A percentile compares a stretch with the other conserved stretches of the same genome.
phyloP scores from a whole-genome alignment of 2,113 vertebrate species.

The Cynopterus brachyotis region DNA sequence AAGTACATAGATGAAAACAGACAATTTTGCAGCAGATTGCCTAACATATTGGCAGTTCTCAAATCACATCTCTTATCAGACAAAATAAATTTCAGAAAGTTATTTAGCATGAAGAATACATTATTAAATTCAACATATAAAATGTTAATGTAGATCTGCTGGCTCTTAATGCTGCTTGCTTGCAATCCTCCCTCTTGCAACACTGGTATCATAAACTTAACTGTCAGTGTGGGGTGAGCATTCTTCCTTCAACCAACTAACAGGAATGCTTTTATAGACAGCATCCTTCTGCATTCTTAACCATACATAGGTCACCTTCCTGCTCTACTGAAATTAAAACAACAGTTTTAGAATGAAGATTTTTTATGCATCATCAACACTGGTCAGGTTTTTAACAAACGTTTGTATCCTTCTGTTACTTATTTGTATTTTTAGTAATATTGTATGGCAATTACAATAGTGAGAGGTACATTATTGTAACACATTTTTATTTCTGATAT shows the following conservation, averaged over 20 bases:
- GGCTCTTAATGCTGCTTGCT: background rate
- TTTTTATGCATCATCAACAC: background rate
- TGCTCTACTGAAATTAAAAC: background rate
- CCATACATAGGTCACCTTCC: background rate
- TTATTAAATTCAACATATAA: conserved; percentile 71
- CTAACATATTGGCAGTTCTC: conserved; percentile 75
- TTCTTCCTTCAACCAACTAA: conserved; percentile 1
- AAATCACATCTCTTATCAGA: conserved; percentile 73
- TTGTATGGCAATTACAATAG: background rate
- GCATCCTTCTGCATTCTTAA: conserved; percentile 10
- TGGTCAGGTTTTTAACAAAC: conserved; percentile 27
- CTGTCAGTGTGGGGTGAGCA: background rate
- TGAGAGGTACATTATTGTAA: background rate
- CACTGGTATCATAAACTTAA: conserved; percentile 37
- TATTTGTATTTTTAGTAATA: conserved; percentile 50
- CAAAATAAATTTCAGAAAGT: conserved; percentile 75
- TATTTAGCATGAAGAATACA: conserved; percentile 78
- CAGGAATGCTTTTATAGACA: background rate
- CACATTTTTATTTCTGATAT: background rate
- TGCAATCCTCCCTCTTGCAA: background rate
- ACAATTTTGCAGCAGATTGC: conserved; percentile 74
- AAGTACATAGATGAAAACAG: conserved; percentile 70
- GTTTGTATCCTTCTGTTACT: conserved; percentile 1
- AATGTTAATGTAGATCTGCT: conserved; percentile 57
- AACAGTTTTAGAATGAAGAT: background rate